These are phyloP conservation scores for Stegodyphus dumicola DNA, from an alignment of 1,140 invertebrate species.

Conservation along the genomic window DNA sequence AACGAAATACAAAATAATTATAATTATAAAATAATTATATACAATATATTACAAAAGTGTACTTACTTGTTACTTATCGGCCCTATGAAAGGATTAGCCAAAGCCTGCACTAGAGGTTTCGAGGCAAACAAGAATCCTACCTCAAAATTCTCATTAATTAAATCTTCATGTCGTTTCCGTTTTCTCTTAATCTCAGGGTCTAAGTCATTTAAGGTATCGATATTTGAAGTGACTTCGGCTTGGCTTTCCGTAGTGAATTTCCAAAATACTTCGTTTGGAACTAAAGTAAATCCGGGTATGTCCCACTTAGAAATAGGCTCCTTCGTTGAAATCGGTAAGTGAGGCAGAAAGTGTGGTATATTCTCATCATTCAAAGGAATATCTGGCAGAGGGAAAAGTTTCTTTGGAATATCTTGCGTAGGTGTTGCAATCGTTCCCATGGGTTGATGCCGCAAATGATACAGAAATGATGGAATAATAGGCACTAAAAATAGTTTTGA, in stretches of 20 bases:
- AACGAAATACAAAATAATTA: neutral
- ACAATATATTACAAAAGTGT: neutral
- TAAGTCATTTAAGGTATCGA: neutral
- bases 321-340: constrained; percentile 6
- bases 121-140: constrained; percentile 99
- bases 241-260: constrained; percentile 21
- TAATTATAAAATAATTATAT: neutral
- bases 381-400: constrained; percentile 1
- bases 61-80: constrained; percentile 94
- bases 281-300: constrained; percentile 32
- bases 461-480: constrained; percentile 54
- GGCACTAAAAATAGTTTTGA: constrained; percentile 26
- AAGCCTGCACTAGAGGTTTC: constrained; percentile 94
- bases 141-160: constrained; percentile 93
- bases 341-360: constrained; percentile 22
- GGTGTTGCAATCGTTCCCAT: constrained; percentile 7
- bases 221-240: constrained; percentile 13
- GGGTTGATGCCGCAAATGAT: constrained; percentile 36
- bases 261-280: constrained; percentile 41
- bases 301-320: neutral
- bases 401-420: neutral
- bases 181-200: neutral
- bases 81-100: constrained; percentile 96
- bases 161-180: constrained; percentile 79
- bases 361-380: constrained; percentile 25